phyloP scores from a whole-genome alignment of 2,113 vertebrate genomes.

The Pleuronectes platessa region DNA sequence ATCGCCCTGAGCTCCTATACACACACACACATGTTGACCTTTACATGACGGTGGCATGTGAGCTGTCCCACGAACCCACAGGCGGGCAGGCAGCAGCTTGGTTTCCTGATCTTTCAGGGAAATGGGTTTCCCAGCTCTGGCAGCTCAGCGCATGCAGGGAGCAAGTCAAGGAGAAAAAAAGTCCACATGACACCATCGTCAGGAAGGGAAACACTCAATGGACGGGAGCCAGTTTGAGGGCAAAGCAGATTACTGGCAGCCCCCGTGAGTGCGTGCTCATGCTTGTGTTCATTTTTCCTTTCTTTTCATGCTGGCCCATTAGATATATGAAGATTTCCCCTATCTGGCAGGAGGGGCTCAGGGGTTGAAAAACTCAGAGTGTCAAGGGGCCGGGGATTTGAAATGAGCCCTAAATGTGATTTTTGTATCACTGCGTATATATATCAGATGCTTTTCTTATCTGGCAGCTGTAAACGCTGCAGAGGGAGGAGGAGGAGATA shows the following conservation, averaged over 20 bases:
- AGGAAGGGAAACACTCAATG: slow-evolving; percentile 44
- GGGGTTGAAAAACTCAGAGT: no score
- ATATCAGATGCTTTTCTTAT: slow-evolving; percentile 30
- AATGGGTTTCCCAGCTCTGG: slow-evolving; percentile 10
- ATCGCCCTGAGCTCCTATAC: no score
- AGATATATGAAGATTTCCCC: not conserved
- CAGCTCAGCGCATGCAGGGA: not conserved
- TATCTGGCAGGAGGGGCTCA: not conserved
- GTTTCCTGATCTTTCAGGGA: not conserved
- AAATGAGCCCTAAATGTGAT: slow-evolving; percentile 10
- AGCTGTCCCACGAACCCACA: not conserved
- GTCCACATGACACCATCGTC: slow-evolving; percentile 15
- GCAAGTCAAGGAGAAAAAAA: not conserved
- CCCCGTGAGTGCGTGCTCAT: not conserved
- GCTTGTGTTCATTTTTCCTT: not conserved
- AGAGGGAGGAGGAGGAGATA: slow-evolving; percentile 44
- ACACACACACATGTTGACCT: not conserved
- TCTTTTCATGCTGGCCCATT: not conserved
- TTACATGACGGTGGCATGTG: no score
- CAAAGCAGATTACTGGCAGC: slow-evolving; percentile 13
- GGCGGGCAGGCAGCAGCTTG: not conserved
- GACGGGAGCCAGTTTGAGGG: not conserved
- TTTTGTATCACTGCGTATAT: not conserved
- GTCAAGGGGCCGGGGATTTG: not conserved
- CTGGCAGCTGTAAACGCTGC: slow-evolving; percentile 6